phyloP scores from a whole-genome alignment of 2,113 vertebrate species.

The Percina caprodes region DNA sequence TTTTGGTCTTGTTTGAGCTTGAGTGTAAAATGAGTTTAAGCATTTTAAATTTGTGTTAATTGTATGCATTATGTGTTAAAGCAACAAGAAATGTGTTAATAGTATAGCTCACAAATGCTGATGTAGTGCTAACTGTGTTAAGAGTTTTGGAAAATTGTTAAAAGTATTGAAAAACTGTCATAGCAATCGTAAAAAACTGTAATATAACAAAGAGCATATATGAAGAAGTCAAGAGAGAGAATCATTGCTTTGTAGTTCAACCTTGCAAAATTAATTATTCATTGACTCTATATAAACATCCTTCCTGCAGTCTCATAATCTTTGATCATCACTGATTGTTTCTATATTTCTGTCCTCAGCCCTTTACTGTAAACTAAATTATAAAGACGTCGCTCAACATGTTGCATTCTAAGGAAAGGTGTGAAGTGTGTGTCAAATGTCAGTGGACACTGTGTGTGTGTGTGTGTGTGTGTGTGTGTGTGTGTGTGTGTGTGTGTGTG shows the following conservation, averaged over 20 bases:
- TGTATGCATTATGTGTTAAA: no score
- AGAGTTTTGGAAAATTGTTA: no score
- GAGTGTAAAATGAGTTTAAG: no score
- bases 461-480: slow-evolving; percentile 34
- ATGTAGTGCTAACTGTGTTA: no score
- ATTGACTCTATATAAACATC: slow-evolving; percentile 41
- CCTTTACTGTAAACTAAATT: slow-evolving; percentile 21
- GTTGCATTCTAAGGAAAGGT: slow-evolving; percentile 42
- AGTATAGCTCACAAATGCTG: no score
- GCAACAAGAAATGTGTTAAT: no score
- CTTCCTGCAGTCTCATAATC: slow-evolving; percentile 24
- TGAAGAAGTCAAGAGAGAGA: slow-evolving; percentile 17
- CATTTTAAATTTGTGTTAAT: no score
- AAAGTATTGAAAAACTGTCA: no score
- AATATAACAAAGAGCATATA: slow-evolving; percentile 30
- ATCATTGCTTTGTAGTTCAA: slow-evolving; percentile 38
- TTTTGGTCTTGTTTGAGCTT: no score
- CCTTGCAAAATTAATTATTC: slow-evolving; percentile 40
- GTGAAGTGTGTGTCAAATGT: slow-evolving; percentile 51
- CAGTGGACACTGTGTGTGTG: slow-evolving; percentile 26
- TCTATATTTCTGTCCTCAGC: slow-evolving; percentile 32
- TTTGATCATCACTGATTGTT: slow-evolving; percentile 56
- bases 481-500: slow-evolving; percentile 23
- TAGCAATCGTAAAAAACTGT: no score
- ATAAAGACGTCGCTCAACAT: slow-evolving; percentile 26